These are phyloP conservation scores for Peromyscus maniculatus DNA, from an alignment of 2,113 vertebrate species.

Conservation along the genomic window DNA sequence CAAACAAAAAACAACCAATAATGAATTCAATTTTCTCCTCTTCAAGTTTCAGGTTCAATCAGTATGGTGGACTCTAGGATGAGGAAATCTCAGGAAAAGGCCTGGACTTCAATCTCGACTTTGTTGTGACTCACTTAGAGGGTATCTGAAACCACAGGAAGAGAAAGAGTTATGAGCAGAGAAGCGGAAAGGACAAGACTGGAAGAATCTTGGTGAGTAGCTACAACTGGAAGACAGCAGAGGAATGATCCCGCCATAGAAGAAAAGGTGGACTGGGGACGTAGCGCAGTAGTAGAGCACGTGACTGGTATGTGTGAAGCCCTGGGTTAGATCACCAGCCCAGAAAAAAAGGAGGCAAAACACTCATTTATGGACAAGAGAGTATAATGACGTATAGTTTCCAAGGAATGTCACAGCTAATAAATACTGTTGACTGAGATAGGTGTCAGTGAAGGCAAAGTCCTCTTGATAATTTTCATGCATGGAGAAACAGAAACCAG, in stretches of 20 bases:
- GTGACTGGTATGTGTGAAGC: background rate
- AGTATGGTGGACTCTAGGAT: slow-evolving; percentile 32
- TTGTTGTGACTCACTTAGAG: background rate
- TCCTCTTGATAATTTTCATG: slow-evolving; percentile 47
- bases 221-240: slow-evolving; percentile 9
- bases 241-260: background rate
- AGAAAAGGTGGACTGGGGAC: background rate
- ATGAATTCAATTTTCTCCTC: slow-evolving; percentile 58
- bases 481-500: background rate
- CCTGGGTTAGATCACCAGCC: background rate
- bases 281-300: background rate
- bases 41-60: slow-evolving; percentile 18
- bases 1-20: background rate
- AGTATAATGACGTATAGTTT: slow-evolving; percentile 16
- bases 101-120: background rate
- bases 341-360: background rate
- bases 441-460: slow-evolving; percentile 2
- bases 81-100: slow-evolving; percentile 5
- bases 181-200: background rate
- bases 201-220: slow-evolving; percentile 18
- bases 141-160: slow-evolving; percentile 48
- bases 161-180: background rate
- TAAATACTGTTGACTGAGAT: background rate
- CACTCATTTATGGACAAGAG: slow-evolving; percentile 26
- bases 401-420: background rate